phyloP scores from a whole-genome alignment of 2,888 invertebrate genomes.

The Ornithoptera priamus region DNA sequence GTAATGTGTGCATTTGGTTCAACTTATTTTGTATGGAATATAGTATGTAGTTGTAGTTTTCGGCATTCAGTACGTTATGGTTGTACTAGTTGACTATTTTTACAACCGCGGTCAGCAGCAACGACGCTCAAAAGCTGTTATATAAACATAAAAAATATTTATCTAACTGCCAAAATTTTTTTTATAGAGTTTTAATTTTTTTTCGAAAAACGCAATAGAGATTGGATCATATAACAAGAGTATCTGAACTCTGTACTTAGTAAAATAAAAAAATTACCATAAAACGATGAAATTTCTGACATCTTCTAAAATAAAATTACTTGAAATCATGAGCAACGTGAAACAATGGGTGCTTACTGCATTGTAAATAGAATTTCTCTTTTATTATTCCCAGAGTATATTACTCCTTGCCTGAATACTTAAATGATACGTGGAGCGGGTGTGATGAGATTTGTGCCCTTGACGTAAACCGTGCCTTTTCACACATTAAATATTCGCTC shows the following conservation, averaged over 20 bases:
- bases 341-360: background rate
- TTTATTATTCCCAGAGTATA: conserved; percentile 2
- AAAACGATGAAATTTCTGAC: background rate
- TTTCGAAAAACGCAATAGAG: no score
- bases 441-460: conserved; percentile 12
- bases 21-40: background rate
- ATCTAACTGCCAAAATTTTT: background rate
- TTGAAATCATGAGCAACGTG: background rate
- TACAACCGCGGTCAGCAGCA: background rate
- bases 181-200: background rate
- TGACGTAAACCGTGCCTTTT: conserved; percentile 2
- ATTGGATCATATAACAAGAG: no score
- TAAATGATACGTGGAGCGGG: conserved; percentile 5
- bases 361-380: background rate
- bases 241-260: no score
- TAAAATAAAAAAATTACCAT: no score
- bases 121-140: background rate
- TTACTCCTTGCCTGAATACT: background rate
- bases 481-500: conserved; percentile 6
- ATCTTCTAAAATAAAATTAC: background rate
- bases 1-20: background rate
- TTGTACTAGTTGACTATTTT: background rate
- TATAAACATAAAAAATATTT: background rate
- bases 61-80: background rate
- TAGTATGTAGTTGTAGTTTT: background rate